Conservation (phyloP, 2,797 vertebrate genomes). For the Tragelaphus eurycerus region DNA sequence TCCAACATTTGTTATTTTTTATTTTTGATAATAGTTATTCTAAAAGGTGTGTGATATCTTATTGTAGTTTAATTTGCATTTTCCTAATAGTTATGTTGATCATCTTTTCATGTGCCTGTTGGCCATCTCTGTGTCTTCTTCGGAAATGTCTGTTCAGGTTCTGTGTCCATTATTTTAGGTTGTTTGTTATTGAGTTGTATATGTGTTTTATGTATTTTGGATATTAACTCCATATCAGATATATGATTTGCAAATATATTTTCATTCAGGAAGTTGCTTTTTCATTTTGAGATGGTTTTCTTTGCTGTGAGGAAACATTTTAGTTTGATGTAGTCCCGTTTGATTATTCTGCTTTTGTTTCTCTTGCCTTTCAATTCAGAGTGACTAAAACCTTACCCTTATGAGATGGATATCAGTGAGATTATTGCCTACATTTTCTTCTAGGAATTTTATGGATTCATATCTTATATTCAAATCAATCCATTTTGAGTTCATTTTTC, state of each 20-base stretch:
- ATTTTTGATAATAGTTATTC: neutral
- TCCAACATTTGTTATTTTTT: neutral
- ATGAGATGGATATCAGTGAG: neutral
- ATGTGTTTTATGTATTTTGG: neutral
- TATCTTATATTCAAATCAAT: neutral
- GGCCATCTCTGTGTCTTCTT: neutral
- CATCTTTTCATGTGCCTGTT: neutral
- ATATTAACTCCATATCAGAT: neutral
- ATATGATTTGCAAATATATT: neutral
- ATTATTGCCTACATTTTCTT: neutral
- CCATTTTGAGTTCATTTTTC: neutral
- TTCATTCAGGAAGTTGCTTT: neutral
- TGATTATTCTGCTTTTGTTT: neutral
- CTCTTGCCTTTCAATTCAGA: neutral
- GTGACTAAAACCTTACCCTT: neutral
- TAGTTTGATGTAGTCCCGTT: neutral
- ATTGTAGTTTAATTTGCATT: neutral
- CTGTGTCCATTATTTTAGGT: neutral
- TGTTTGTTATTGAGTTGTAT: neutral
- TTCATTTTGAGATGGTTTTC: neutral
- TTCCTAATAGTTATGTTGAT: neutral
- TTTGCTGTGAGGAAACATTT: neutral
- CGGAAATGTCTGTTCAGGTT: neutral
- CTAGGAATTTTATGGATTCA: neutral
- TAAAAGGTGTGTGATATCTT: neutral